These are phyloP conservation scores for Rattus rattus DNA, from an alignment of 2,113 vertebrate species.

Conservation along the genomic window DNA sequence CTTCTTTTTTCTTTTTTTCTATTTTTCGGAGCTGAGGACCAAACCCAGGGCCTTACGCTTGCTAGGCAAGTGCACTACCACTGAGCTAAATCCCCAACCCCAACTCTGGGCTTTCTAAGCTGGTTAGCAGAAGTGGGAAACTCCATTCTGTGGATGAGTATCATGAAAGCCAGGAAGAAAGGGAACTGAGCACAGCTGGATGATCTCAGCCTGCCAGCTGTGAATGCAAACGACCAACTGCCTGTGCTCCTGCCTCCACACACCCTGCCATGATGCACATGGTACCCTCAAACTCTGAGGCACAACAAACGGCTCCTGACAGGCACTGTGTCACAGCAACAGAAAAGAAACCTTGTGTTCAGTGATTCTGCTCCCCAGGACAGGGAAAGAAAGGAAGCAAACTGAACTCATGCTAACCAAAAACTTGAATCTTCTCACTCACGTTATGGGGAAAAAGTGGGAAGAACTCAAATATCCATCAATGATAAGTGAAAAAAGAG, in stretches of 20 bases:
- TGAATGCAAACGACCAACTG: background rate
- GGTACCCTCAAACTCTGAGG: background rate
- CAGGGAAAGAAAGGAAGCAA: background rate
- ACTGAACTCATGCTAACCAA: background rate
- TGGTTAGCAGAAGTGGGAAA: too few species aligned
- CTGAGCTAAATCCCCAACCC: background rate
- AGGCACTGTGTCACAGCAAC: background rate
- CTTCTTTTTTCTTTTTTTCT: too few species aligned
- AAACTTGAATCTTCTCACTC: background rate
- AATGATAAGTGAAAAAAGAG: background rate
- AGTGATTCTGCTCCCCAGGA: background rate
- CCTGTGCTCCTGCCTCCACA: background rate
- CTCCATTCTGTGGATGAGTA: background rate
- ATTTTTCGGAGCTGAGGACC: too few species aligned
- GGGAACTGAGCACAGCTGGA: background rate
- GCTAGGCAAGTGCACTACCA: too few species aligned
- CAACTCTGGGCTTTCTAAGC: background rate
- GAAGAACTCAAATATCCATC: background rate
- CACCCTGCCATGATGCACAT: background rate
- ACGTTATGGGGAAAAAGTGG: background rate
- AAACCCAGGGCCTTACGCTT: too few species aligned
- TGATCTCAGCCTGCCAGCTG: background rate
- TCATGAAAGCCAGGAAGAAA: background rate
- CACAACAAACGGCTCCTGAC: background rate
- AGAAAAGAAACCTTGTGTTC: background rate